Evolutionary conservation across 2,797 vertebrate genomes (phyloP), one percentile per base, ranked within the genome.

Genomic region (Gallirallus australis): DNA sequence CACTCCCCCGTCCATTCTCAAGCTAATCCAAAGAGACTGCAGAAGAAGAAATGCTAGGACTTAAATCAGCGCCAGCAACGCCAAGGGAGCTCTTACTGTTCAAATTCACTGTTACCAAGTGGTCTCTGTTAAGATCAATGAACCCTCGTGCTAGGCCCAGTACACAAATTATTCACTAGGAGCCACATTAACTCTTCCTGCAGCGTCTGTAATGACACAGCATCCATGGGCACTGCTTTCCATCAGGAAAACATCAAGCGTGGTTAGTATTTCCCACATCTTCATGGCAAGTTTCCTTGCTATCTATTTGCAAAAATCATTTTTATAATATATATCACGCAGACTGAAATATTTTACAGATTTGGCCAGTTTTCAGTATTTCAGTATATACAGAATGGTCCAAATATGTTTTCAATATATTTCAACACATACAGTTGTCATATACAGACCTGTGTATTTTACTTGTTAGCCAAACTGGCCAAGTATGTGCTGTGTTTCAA

Each of bases 341-440:
- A 80, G 96, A 86, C 80, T 64, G 76, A 86, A 94, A 93, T 97
- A 84, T 94, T 83, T 96, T 97, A 92, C 95, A 94, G 95, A 97
- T 97, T 95, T 97, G 96, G 93, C 93, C 92, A 81, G 65, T 96
- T 97, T 95, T 97, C 96, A 71, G 35, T 59, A 91, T 93, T 96
- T 93, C 47, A 64, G 86, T 90, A 21, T 42, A 52, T 19, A n/a
- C 50, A 40, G 82, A 50, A 42, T n/a, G 79, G 65, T 77, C 73
- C 83, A 92, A 96, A 95, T 96, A 94, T 97, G 96, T 96, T 97
- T 97, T 88, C 93, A 97, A 96, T 97, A 75, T 94, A 94, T 94
- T 95, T 97, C 91, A 94, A 97, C 92, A 94, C 95, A 94, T 96
- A 85, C 63, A 93, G 83, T 93, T 96, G 95, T 90, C 95, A 95